Conservation (phyloP, 2,888 invertebrate species). For the Drosophila helvetica region DNA sequence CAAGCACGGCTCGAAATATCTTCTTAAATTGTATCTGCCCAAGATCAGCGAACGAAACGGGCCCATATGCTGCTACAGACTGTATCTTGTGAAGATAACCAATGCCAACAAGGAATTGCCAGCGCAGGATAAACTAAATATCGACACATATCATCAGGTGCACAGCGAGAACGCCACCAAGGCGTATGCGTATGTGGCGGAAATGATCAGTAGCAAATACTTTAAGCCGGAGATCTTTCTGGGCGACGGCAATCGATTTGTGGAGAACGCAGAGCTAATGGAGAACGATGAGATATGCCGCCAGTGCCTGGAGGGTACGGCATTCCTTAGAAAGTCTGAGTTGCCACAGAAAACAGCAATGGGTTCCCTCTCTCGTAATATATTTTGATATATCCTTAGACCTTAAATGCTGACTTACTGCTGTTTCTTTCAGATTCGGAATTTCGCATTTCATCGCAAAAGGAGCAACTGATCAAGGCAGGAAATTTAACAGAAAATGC, state of each 20-base stretch:
- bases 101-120: constrained; percentile 87
- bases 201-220: constrained; percentile 90
- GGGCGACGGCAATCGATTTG: constrained; percentile 87
- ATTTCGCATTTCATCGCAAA: constrained; percentile 62
- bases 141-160: constrained; percentile 90
- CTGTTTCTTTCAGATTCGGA: constrained; percentile 26
- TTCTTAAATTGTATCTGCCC: constrained; percentile 90
- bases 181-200: constrained; percentile 92
- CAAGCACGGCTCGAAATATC: constrained; percentile 86
- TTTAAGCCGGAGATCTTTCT: constrained; percentile 88
- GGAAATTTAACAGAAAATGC: constrained; percentile 79
- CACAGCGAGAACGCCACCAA: constrained; percentile 86
- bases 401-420: not conserved
- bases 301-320: constrained; percentile 74
- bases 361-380: constrained; percentile 29
- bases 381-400: not conserved
- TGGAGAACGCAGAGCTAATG: constrained; percentile 64
- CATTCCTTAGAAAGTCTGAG: constrained; percentile 57
- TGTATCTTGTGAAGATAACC: constrained; percentile 90
- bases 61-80: constrained; percentile 93
- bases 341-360: constrained; percentile 12
- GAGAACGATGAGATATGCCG: constrained; percentile 79
- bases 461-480: constrained; percentile 74
- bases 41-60: constrained; percentile 93
- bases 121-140: constrained; percentile 88